These are phyloP conservation scores for Philypnodon macrostomus DNA, from an alignment of 2,797 vertebrate species.

Conservation along the genomic window DNA sequence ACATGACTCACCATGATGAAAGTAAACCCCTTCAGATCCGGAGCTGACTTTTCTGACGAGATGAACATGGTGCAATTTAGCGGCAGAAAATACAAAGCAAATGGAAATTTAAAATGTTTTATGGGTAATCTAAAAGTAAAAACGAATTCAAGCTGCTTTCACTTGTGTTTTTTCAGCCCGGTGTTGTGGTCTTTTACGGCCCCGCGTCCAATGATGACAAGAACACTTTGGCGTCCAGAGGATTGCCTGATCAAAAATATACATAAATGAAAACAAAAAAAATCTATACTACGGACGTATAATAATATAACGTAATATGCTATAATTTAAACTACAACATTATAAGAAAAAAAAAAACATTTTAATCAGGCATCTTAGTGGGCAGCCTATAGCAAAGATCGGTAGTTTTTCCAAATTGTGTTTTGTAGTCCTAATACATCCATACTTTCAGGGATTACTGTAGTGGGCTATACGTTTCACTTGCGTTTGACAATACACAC, in stretches of 20 bases:
- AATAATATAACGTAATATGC: background rate
- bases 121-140: background rate
- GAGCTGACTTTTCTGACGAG: slow-evolving; percentile 59
- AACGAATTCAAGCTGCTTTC: slow-evolving; percentile 15
- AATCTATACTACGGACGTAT: background rate
- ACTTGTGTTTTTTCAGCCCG: slow-evolving; percentile 29
- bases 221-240: background rate
- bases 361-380: background rate
- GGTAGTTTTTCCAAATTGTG: background rate
- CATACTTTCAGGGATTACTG: no score
- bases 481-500: no score
- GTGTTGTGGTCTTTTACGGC: slow-evolving; percentile 9
- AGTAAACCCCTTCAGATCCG: slow-evolving; percentile 70
- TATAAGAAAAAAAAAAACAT: background rate
- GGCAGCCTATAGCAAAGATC: no score
- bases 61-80: slow-evolving; percentile 83
- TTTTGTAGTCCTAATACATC: no score
- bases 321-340: background rate
- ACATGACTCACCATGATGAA: slow-evolving; percentile 75
- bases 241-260: slow-evolving; percentile 35
- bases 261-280: no score
- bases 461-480: no score
- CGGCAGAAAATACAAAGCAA: background rate
- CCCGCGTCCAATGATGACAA: slow-evolving; percentile 30
- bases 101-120: background rate